A percentile compares a stretch with the other conserved stretches of the same genome.
Evolutionary conservation across 2,113 vertebrate species (phyloP).

Genomic region (Mormyrus iriodes): DNA sequence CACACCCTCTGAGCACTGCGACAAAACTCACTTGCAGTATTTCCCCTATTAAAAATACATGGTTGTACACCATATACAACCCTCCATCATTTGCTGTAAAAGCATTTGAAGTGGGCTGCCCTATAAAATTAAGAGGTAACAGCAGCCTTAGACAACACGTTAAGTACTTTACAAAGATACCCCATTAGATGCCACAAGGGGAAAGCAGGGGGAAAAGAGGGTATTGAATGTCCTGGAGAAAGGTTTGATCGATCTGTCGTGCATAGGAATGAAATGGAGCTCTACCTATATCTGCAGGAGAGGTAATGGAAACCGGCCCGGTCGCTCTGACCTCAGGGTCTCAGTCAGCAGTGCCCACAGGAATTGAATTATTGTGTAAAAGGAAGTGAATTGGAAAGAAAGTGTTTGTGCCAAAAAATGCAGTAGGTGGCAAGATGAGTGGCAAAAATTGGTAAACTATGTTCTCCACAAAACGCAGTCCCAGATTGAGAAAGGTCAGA

Average conservation of each 20-base stretch:
- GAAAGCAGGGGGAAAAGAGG: conserved; percentile 12
- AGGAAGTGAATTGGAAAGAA: neutral
- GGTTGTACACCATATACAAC: neutral
- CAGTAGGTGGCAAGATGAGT: neutral
- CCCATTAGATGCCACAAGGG: conserved; percentile 36
- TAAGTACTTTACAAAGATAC: conserved; percentile 67
- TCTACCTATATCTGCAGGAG: conserved; percentile 35
- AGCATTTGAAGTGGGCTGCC: neutral
- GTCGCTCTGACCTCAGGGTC: conserved; percentile 24
- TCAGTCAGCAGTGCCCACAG: neutral
- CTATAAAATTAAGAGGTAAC: conserved; percentile 28
- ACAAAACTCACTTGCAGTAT: neutral
- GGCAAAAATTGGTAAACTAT: neutral
- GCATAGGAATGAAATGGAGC: conserved; percentile 49
- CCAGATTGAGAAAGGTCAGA: neutral
- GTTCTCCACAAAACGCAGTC: neutral
- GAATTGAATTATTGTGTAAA: neutral
- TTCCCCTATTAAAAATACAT: neutral
- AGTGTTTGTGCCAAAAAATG: neutral
- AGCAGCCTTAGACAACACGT: conserved; percentile 35
- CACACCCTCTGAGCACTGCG: neutral
- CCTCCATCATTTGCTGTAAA: neutral
- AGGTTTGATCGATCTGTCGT: conserved; percentile 47
- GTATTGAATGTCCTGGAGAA: conserved; percentile 8
- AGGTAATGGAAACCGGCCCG: conserved; percentile 33